Percentiles rank a stretch among this genome's conserved stretches.
phyloP scores from a whole-genome alignment of 1,140 invertebrate species.

The Laodelphax striatellus region DNA sequence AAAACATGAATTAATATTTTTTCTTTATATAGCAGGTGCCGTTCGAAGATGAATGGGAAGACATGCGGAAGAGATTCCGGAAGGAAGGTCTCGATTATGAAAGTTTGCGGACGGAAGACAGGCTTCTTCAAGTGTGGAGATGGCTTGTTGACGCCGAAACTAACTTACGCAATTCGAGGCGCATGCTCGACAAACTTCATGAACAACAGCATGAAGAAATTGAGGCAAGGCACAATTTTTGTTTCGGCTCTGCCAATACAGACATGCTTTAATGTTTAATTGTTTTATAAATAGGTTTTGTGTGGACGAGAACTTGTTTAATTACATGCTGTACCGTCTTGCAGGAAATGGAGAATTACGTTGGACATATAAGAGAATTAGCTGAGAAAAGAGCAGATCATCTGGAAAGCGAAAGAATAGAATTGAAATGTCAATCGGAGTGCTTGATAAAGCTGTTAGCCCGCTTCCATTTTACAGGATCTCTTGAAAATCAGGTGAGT shows the following conservation, averaged over 20 bases:
- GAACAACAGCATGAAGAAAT: slow-evolving; percentile 31
- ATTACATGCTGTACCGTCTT: no score
- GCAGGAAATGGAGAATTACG: slow-evolving; percentile 31
- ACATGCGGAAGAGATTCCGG: slow-evolving; percentile 27
- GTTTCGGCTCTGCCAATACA: neutral
- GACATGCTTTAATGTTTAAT: no score
- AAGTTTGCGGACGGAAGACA: slow-evolving; percentile 23
- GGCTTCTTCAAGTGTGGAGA: slow-evolving; percentile 30
- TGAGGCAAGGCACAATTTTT: slow-evolving; percentile 14
- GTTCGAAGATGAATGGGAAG: slow-evolving; percentile 29
- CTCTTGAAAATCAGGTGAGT: slow-evolving; percentile 3
- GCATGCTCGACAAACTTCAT: slow-evolving; percentile 31
- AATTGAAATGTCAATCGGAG: slow-evolving; percentile 23
- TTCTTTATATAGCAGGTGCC: slow-evolving; percentile 4
- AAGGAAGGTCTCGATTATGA: slow-evolving; percentile 29
- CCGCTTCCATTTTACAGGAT: neutral
- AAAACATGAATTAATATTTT: no score
- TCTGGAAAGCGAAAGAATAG: slow-evolving; percentile 26
- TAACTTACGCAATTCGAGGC: slow-evolving; percentile 29
- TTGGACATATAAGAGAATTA: slow-evolving; percentile 27
- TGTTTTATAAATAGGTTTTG: no score
- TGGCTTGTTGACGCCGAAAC: slow-evolving; percentile 33
- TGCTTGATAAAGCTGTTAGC: slow-evolving; percentile 16
- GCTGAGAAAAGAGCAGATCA: slow-evolving; percentile 28
- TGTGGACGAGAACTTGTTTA: no score